Evolutionary conservation across 2,113 vertebrate genomes (phyloP), one percentile per base, ranked within the genome.

Genomic region (Cyanocitta stelleri): DNA sequence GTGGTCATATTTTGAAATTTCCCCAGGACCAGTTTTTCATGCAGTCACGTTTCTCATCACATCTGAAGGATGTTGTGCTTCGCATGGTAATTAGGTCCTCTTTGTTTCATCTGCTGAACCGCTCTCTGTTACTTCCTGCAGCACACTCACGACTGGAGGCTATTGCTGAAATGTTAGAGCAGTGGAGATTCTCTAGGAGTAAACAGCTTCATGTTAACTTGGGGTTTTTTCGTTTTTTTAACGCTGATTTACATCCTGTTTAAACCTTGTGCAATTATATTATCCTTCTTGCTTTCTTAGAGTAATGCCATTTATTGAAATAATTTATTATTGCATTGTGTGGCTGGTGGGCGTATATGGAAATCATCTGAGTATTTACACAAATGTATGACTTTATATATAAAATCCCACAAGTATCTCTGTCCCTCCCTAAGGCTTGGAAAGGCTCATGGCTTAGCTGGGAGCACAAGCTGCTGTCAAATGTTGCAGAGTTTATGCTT

Each of bases 11-110:
- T 98, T 97, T 95, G 97, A 98, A 98, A 98, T 98, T 97, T 98
- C 98, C 97, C 96, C 96, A 95, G 97, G 97, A 98, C 95, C 85
- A 64, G 98, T 97, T 98, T 98, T 97, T 98, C 97, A 97, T 97
- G 97, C 97, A 97, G 98, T 97, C 98, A 98, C 96, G 91, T 98
- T 98, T 98, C 98, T 98, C 98, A 98, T 98, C 97, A 98, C 98
- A 98, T 98, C 98, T 98, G 98, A 98, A 98, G 94, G 97, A 97
- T 96, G 97, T 96, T 98, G 98, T 98, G 98, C 98, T 97, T 98
- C 69, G 98, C 98, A 98, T 98, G 97, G 97, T 98, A 98, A 98
- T 98, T 98, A 98, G 98, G 97, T 97, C 96, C 94, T 98, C 98
- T 98, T 98, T 99, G 98, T 98, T 98, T 98, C 97, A 96, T 98